Base-by-base conservation (phyloP, 35 echinoderm and acorn worm species). In the Apostichopus parvimensis region DNA sequence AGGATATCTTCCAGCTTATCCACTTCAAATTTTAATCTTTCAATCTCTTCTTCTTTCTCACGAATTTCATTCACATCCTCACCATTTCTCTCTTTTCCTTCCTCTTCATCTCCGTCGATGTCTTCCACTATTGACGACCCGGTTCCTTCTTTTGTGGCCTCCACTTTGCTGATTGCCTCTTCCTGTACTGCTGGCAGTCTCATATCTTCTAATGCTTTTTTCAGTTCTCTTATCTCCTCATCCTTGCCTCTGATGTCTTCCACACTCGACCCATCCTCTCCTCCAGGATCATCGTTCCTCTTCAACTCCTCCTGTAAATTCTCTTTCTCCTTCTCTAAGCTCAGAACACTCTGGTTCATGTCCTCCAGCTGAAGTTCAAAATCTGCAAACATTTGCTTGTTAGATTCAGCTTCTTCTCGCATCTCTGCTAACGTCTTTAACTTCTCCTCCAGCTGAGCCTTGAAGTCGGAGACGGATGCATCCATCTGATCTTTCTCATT, bases 361-460 rank as follows among this genome's bases (percentile, higher is more conserved):
- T 90, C 71, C 17, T 54, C 73, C 15, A 94, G 80, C 76, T 95
- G 92, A 10, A 91, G 84, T 81, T 98, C 94, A 72, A 95, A 92
- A 57, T 87, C 77, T 20, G 92, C 68, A 58, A 94, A 79, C 9
- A 86, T 91, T 59, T 94, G 83, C 72, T 95, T 94, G 65, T 85
- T 54, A n/a, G 87, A 73, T 34, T 95, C 92, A 54, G 94, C 81
- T 80, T 98, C 84, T 34, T 91, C 75, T 61, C 94, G 65, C 26
- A 98, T 57, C 5, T 89, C 72, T 25, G 17, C 75, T 14, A 92
- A 54, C 2, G 54, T 14, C 20, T 91, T 90, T 8, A 56, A 73
- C 56, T 83, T 93, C n/a, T 95, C 94, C 68, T 95, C 77, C 6
- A 95, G 54, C 58, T 98, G 66, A 25, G 87, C 11, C 62, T 89